Evolutionary conservation across 2,888 invertebrate genomes (phyloP), one percentile per base, ranked within the genome.

Genomic region (Cryptocephalus moraei): DNA sequence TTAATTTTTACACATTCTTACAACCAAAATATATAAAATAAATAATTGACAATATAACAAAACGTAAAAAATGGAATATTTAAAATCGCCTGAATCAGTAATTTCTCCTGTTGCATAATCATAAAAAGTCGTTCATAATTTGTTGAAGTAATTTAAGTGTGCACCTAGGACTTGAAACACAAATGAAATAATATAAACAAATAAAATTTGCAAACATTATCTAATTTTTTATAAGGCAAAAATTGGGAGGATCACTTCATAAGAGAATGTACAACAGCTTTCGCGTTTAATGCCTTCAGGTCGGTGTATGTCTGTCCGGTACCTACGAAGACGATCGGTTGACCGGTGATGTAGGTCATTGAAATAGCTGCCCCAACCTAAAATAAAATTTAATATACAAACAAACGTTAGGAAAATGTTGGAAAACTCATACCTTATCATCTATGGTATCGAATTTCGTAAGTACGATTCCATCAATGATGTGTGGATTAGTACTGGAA

Each of bases 381-480:
- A 48, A 62, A 58, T 50, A 55, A 33, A n/a, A n/a, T n/a, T n/a
- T 56, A 33, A 58, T 57, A 56, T 42, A 49, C 34, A n/a, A n/a
- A 8, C 8, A 8, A 31, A 8, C n/a, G 32, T 42, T 10, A 40
- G 12, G 12, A n/a, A n/a, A n/a, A n/a, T n/a, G n/a, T 22, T 22
- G 22, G 6, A 22, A 22, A 22, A 22, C 22, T 36, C 6, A 52
- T 58, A 67, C 87, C 77, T 99, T 97, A 71, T 99, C 99, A 69
- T 99, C 99, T 62, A 99, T 97, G 0, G 99, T 99, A 71, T 99
- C 99, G 73, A 99, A 99, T 74, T 99, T 99, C 8, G 99, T 99
- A 41, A 99, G 78, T 9, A 99, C 95, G 59, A 99, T 99, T 43
- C 99, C 99, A 72, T 99, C 99, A 59, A 99, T 96, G 40, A 93